Conservation (phyloP, 2,888 invertebrate genomes). For the Halictus ligatus region DNA sequence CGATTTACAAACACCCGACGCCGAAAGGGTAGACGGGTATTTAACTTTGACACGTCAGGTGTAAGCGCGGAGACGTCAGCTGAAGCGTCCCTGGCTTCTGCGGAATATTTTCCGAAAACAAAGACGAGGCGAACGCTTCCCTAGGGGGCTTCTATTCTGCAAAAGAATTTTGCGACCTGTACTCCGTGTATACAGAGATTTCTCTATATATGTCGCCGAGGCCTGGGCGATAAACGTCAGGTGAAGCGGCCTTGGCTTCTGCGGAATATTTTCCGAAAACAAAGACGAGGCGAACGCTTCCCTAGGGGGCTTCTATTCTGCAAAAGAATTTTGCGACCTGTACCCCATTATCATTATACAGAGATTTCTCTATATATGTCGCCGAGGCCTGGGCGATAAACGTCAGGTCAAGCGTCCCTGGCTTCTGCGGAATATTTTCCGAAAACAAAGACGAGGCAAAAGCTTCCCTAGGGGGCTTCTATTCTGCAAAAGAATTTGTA, state of each 20-base stretch:
- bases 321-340: background rate
- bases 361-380: too few species aligned
- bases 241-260: background rate
- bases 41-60: constrained; percentile 59
- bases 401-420: background rate
- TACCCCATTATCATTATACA: background rate
- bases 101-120: background rate
- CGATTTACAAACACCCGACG: constrained; percentile 38
- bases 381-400: too few species aligned
- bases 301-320: background rate
- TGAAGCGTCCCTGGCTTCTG: background rate
- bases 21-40: constrained; percentile 32
- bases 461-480: background rate
- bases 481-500: background rate
- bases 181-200: background rate
- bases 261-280: background rate
- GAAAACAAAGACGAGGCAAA: background rate
- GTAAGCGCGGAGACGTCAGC: background rate
- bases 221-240: too few species aligned
- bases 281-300: background rate
- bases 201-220: too few species aligned
- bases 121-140: background rate
- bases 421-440: background rate
- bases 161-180: background rate
- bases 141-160: background rate